Evolutionary conservation across 2,888 invertebrate species (phyloP).

Genomic region (Heliconius aoede): DNA sequence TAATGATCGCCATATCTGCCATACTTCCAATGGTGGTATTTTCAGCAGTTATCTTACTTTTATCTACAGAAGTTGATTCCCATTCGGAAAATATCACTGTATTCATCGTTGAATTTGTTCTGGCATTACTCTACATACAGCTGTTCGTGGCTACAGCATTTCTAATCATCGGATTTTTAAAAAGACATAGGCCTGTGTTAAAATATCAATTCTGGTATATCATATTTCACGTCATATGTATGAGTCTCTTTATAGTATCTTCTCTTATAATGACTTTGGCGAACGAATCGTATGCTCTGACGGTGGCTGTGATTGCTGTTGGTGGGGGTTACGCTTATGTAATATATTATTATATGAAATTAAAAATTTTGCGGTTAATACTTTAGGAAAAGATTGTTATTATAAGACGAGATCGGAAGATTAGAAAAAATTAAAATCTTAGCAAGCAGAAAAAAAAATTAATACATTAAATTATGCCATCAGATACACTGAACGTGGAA

Average conservation of each 20-base stretch:
- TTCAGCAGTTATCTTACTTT: conserved; percentile 56
- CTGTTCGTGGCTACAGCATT: conserved; percentile 64
- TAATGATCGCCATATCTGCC: conserved; percentile 64
- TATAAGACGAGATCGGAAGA: background rate
- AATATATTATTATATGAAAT: conserved; percentile 50
- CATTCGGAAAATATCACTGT: conserved; percentile 52
- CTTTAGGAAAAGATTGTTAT: background rate
- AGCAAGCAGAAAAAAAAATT: background rate
- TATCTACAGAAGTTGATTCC: conserved; percentile 52
- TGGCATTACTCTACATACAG: conserved; percentile 63
- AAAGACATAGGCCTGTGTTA: conserved; percentile 55
- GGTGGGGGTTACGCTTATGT: conserved; percentile 57
- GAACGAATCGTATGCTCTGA: conserved; percentile 54
- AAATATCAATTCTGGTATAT: conserved; percentile 66
- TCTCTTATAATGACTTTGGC: conserved; percentile 58
- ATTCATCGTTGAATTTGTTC: conserved; percentile 61
- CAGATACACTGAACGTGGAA: background rate
- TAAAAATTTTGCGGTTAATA: conserved; percentile 7
- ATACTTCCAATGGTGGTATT: conserved; percentile 66
- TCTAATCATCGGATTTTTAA: conserved; percentile 59
- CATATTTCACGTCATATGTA: conserved; percentile 59
- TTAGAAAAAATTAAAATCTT: background rate
- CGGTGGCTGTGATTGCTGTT: conserved; percentile 51
- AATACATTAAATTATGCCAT: background rate
- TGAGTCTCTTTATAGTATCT: conserved; percentile 56